Conservation (phyloP, 1,140 invertebrate species). For the Conopomorpha cramerella region DNA sequence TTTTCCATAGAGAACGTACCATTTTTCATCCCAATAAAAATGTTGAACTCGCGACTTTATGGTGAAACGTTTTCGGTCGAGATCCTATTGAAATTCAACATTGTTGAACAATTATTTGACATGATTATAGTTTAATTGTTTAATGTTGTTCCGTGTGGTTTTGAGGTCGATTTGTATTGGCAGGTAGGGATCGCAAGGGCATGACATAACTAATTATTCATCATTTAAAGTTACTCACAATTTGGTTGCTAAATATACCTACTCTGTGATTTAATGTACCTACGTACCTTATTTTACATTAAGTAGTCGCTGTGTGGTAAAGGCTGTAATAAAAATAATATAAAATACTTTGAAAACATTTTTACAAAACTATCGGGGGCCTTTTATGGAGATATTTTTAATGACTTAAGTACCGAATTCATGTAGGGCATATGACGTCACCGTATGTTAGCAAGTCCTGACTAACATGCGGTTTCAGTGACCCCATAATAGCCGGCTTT, state of each 20-base stretch:
- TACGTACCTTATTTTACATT: no score
- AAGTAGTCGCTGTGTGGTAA: not conserved
- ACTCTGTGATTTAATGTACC: no score
- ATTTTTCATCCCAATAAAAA: conserved; percentile 25
- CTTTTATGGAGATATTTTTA: not conserved
- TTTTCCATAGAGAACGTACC: conserved; percentile 32
- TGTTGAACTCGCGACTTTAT: conserved; percentile 21
- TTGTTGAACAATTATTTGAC: not conserved
- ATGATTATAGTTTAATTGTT: not conserved
- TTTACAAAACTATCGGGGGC: not conserved
- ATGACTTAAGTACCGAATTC: not conserved
- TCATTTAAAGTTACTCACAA: no score
- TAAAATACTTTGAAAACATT: not conserved
- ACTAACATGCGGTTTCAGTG: conserved; percentile 17
- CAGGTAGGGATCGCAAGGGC: no score
- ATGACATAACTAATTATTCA: no score
- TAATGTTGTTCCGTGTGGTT: not conserved
- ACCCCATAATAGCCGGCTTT: conserved; percentile 44
- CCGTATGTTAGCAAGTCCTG: not conserved
- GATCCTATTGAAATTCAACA: conserved; percentile 6
- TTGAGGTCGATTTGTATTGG: no score
- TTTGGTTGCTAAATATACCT: no score
- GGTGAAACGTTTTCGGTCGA: conserved; percentile 10
- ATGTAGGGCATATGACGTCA: not conserved
- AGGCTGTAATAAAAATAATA: not conserved